Base-by-base conservation (phyloP, 2,113 vertebrate species). In the Pseudopodoces humilis region DNA sequence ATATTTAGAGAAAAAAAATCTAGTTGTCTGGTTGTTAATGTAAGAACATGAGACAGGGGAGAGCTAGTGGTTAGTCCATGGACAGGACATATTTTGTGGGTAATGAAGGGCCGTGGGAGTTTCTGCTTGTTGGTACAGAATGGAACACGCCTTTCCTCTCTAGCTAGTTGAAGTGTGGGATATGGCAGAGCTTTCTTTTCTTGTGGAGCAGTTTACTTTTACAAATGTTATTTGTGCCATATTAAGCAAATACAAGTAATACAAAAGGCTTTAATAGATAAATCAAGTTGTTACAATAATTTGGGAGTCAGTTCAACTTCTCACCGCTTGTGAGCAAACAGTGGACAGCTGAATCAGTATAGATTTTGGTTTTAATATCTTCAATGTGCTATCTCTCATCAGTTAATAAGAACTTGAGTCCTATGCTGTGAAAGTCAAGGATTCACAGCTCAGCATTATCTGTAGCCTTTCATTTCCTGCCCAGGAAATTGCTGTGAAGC, bases 401-500 rank as follows among this genome's bases (percentile, higher is more conserved):
- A 97, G 95, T 98, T 98, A 98, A 98, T 98, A 98, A 98, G 93
- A 94, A 78, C 56, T 77, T 70, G 86, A 92, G 96, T 79, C 70
- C 92, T 94, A 15, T 35, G 96, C 5, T 4, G 83, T 88, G 88
- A 72, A 95, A 89, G 94, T 72, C 69, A 94, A 92, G 94, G 93
- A 96, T 97, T 88, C 85, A 85, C 59, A 91, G 89, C 95, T 84
- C 44, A 8, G 79, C 5, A 3, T 90, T 96, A 97, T 97, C 96
- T 56, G 3, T n/a, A 92, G 96, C 76, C 94, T 99, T 99, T 99
- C 98, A 99, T 99, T 99, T 99, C 99, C 99, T 98, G 97, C 92
- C 88, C 98, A 98, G 99, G 99, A 99, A 98, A 99, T 99, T 99
- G 98, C 96, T 93, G 96, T 93, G 90, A 96, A 97, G 83, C 88